Evolutionary conservation across 1,140 invertebrate species (phyloP), one percentile per base, ranked within the genome.

Genomic region (Macrostomum lignano): DNA sequence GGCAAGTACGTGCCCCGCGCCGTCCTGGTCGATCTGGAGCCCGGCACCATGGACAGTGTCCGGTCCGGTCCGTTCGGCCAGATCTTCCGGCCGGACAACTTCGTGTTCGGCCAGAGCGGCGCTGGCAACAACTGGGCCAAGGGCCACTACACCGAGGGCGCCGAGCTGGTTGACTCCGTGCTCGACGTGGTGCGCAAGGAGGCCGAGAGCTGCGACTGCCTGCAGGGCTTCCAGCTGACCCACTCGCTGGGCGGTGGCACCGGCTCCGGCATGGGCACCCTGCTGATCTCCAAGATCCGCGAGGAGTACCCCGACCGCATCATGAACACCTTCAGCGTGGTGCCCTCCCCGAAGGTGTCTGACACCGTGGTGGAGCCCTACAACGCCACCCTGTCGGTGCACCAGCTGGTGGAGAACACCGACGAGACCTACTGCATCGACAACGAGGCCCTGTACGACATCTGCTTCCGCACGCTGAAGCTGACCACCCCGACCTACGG

Each of bases 1-100:
- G 74, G 73, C 24, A 79, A 78, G 60, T 84, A 82, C 50, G 78
- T 84, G 13, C 78, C 78, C 4, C 61, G 76, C 14, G 73, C 75
- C 6, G 69, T 86, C 23, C 62, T 86, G 24, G 68, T 84, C 11
- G 78, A 84, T 35, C 42, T 52, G 20, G 49, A 52, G 34, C 49
- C 49, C 6, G 51, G 51, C 3, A 53, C 51, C 17, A 53, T 53
- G 51, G 51, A 53, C 38, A 47, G 48, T 17, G 51, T 53, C 7
- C 39, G 51, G 19, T 49, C 50, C 6, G 50, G 50, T 11, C 51
- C 51, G 6, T 52, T 52, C 34, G 51, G 51, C 7, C 48, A 53
- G 36, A 42, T 50, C 21, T 53, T 53, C 38, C 38, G 47, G 15
- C 48, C 51, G 20, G 51, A 53, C 36, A 53, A 53, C 40, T 53